Evolutionary conservation across 2,113 vertebrate species (phyloP).

Genomic region (Tragelaphus buxtoni): DNA sequence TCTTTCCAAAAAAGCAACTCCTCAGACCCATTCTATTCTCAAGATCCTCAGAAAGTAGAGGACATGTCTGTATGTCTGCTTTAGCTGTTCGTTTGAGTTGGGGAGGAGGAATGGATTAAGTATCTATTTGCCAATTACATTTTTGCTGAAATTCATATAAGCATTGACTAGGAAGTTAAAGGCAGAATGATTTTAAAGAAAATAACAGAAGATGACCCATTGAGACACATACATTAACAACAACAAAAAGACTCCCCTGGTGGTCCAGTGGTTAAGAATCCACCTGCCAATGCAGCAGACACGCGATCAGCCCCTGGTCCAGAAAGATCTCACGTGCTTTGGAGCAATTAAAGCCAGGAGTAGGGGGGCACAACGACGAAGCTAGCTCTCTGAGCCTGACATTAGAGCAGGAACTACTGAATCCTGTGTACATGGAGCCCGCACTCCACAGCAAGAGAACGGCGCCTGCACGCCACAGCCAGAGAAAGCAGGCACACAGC

Average conservation of each 20-base stretch:
- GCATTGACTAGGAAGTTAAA: background rate
- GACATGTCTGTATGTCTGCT: background rate
- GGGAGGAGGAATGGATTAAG: background rate
- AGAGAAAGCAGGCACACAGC: background rate
- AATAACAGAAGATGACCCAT: background rate
- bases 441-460: rapidly evolving
- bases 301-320: rapidly evolving
- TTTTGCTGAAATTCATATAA: background rate
- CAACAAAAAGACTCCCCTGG: background rate
- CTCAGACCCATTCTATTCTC: background rate
- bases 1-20: background rate
- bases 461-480: rapidly evolving
- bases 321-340: background rate
- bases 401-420: background rate
- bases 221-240: background rate
- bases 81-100: background rate
- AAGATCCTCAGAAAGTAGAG: background rate
- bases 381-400: background rate
- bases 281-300: background rate
- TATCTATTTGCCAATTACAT: background rate
- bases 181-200: background rate
- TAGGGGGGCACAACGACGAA: background rate
- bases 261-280: background rate
- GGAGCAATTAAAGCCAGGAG: background rate
- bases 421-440: background rate